A percentile compares a stretch with the other conserved stretches of the same genome.
Evolutionary conservation across 1,140 invertebrate genomes (phyloP).

Genomic region (Plutomurus gul): DNA sequence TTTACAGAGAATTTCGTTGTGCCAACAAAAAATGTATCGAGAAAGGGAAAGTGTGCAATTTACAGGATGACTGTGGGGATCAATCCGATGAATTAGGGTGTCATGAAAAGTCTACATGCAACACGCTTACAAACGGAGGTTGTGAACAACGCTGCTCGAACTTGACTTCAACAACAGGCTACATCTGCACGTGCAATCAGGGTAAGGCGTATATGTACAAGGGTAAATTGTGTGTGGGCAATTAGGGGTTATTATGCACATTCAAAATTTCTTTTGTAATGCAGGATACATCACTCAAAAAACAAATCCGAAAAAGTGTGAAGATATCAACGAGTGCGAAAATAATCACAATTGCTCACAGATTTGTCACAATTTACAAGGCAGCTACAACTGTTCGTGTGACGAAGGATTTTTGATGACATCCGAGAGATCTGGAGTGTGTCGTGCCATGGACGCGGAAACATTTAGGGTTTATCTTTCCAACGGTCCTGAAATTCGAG

Average conservation of each 20-base stretch:
- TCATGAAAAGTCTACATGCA: conserved; percentile 71
- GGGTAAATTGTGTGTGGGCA: too few species aligned
- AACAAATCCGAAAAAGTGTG: conserved; percentile 65
- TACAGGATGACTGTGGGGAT: conserved; percentile 62
- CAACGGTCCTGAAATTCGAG: conserved; percentile 84
- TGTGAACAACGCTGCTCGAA: conserved; percentile 91
- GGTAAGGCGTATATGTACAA: too few species aligned
- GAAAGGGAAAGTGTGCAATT: conserved; percentile 79
- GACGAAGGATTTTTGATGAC: conserved; percentile 77
- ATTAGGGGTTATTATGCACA: too few species aligned
- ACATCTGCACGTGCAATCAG: conserved; percentile 81
- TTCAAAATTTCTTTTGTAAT: too few species aligned
- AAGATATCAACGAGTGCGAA: conserved; percentile 77
- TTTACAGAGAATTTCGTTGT: conserved; percentile 71
- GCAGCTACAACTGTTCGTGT: conserved; percentile 86
- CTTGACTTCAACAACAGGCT: conserved; percentile 74
- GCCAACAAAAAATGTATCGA: conserved; percentile 88
- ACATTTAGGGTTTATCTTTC: conserved; percentile 59
- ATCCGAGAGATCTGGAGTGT: conserved; percentile 78
- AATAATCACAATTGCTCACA: conserved; percentile 86
- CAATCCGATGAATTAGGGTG: conserved; percentile 77
- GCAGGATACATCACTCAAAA: conserved; percentile 76
- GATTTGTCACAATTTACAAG: conserved; percentile 88
- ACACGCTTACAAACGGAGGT: conserved; percentile 75
- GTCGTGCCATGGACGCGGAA: conserved; percentile 64